phyloP scores from a whole-genome alignment of 2,888 invertebrate genomes.

The Cistogaster globosa region DNA sequence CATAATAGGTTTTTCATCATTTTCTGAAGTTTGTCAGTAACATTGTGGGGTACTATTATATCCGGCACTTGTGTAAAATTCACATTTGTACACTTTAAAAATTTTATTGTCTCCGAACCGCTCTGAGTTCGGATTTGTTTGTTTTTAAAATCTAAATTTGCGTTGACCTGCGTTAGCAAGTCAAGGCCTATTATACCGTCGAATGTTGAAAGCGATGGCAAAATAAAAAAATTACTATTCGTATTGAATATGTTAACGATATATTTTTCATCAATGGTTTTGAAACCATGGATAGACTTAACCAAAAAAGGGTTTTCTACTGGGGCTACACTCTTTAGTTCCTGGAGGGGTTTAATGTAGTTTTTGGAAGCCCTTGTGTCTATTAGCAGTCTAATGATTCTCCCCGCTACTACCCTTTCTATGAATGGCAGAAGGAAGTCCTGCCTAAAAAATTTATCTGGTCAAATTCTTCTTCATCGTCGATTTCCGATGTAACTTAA shows the following conservation, averaged over 20 bases:
- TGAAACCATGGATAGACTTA: slow-evolving; percentile 64
- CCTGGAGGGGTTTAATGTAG: neutral
- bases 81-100: slow-evolving; percentile 64
- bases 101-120: slow-evolving; percentile 59
- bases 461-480: too few relatives aligned
- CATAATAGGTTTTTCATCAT: too few relatives aligned
- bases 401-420: slow-evolving; percentile 48
- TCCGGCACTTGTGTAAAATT: slow-evolving; percentile 62
- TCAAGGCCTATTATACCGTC: slow-evolving; percentile 2
- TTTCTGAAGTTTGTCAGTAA: too few relatives aligned
- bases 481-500: too few relatives aligned
- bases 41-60: too few relatives aligned
- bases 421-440: slow-evolving; percentile 46
- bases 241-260: slow-evolving; percentile 22
- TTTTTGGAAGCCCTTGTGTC: neutral
- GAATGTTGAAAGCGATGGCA: neutral
- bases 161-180: neutral
- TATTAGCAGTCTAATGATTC: slow-evolving; percentile 44
- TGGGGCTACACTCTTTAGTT: neutral
- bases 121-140: slow-evolving; percentile 48
- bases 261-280: slow-evolving; percentile 64
- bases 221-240: neutral
- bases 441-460: too few relatives aligned
- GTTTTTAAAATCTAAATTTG: neutral
- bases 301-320: neutral